Evolutionary conservation across 2,113 vertebrate species (phyloP), one percentile per base, ranked within the genome.

Genomic region (Andinoacara biseriatus): DNA sequence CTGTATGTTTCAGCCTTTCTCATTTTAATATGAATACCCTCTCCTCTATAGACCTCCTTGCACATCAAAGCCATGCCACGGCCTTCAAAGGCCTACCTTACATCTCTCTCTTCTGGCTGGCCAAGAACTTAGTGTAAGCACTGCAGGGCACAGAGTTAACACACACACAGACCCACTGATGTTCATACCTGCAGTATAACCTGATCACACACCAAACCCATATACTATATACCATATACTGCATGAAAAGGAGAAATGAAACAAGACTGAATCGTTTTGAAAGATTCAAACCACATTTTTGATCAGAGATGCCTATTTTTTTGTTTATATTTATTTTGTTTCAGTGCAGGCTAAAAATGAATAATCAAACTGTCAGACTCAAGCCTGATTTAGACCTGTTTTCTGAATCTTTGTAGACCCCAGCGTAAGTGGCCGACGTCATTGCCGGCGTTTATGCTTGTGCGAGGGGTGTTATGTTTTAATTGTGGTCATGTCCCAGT

Each of bases 21-120:
- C 94, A 95, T 96, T 96, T 95, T 76, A 95, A 96, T 93, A 94
- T 95, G 94, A 96, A 95, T 95, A 75, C 93, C 63, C 87, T 78
- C 59, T 86, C 85, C 85, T 93, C 93, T 94, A 88, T 93, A 91
- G 94, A 92, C 63, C 90, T 78, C 83, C 92, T 92, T 94, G 86
- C 94, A 96, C 95, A 93, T 96, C 95, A 96, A 96, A 96, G 95
- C 85, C 74, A 54, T 69, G 87, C 59, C 84, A 62, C 40, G 76
- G 80, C 92, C 94, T 95, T 95, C 95, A 96, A 95, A 96, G 95
- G 82, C 86, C 90, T 79, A 87, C 90, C 86, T 86, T 82, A 87
- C 87, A 86, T 86, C 91, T 84, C 46, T 87, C 79, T 89, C 20
- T 77, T 86, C 81, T 77, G 83, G 85, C 81, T 84, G 86, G 80